These are phyloP conservation scores for Drosophila pectinifera DNA, from an alignment of 1,140 invertebrate species.

Conservation along the genomic window DNA sequence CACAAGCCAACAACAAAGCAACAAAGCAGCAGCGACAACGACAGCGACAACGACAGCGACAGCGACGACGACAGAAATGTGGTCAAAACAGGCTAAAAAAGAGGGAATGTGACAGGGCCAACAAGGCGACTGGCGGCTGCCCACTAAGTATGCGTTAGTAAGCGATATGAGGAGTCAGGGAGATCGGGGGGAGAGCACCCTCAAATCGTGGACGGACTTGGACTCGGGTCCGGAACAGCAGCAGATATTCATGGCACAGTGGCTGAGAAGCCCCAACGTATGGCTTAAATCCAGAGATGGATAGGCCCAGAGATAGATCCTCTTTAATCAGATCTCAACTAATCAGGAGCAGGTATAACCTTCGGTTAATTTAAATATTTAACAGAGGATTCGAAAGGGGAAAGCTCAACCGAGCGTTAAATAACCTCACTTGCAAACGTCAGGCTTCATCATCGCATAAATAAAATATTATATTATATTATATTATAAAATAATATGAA, in stretches of 20 bases:
- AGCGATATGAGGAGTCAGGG: conserved; percentile 42
- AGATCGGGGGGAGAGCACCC: neutral
- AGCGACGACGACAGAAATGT: conserved; percentile 28
- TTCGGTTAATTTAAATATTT: too few species aligned
- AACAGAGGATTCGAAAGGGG: too few species aligned
- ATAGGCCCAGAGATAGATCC: too few species aligned
- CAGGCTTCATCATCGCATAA: too few species aligned
- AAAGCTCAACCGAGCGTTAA: too few species aligned
- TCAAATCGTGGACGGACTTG: neutral
- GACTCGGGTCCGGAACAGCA: too few species aligned
- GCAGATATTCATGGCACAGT: conserved; percentile 28
- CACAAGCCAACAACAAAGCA: conserved; percentile 56
- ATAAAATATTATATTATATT: too few species aligned
- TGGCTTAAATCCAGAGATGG: neutral
- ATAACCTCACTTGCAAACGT: too few species aligned
- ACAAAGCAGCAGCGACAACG: too few species aligned
- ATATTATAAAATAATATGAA: too few species aligned
- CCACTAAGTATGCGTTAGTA: conserved; percentile 62
- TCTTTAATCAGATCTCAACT: too few species aligned
- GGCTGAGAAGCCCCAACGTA: neutral
- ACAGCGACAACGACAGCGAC: conserved; percentile 12
- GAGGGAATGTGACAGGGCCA: conserved; percentile 54
- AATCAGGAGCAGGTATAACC: too few species aligned
- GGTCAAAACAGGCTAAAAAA: conserved; percentile 37
- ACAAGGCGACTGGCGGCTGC: conserved; percentile 52